Evolutionary conservation across 1,140 invertebrate species (phyloP).

Genomic region (Drosophila aff.): DNA sequence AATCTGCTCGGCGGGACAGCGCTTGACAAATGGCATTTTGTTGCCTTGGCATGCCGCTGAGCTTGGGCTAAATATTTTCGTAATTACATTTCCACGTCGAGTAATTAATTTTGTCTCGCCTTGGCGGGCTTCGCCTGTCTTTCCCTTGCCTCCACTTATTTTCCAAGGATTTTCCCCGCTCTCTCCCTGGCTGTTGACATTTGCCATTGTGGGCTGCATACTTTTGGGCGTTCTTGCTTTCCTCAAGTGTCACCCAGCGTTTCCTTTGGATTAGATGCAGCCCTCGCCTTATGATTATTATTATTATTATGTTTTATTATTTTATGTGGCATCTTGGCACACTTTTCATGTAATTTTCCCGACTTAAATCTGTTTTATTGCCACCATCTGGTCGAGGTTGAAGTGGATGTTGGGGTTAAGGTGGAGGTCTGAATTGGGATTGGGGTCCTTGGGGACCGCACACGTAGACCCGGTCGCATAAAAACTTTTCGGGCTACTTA

Average conservation of each 20-base stretch:
- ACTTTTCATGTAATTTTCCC: constrained; percentile 68
- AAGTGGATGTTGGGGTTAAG: neutral
- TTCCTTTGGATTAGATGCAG: constrained; percentile 62
- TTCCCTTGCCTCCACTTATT: neutral
- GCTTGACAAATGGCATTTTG: constrained; percentile 81
- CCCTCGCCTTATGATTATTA: constrained; percentile 32
- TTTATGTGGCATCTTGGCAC: constrained; percentile 58
- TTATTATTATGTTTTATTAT: constrained; percentile 76
- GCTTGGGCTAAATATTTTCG: constrained; percentile 84
- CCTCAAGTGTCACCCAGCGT: constrained; percentile 56
- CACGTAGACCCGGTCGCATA: constrained; percentile 58
- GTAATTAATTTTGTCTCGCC: constrained; percentile 85
- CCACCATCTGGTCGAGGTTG: constrained; percentile 17
- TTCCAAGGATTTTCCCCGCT: constrained; percentile 17
- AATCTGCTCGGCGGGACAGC: constrained; percentile 52
- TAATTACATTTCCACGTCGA: constrained; percentile 85
- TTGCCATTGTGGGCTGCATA: constrained; percentile 80
- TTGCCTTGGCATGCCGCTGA: constrained; percentile 73
- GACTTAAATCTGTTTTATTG: constrained; percentile 79
- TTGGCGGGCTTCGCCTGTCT: constrained; percentile 42
- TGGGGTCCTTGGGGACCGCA: constrained; percentile 28
- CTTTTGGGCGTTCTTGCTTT: constrained; percentile 69
- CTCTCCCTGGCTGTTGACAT: constrained; percentile 69
- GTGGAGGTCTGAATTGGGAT: neutral
- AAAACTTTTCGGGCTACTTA: constrained; percentile 74